phyloP scores from a whole-genome alignment of 2,113 vertebrate genomes.

The Noctilio leporinus region DNA sequence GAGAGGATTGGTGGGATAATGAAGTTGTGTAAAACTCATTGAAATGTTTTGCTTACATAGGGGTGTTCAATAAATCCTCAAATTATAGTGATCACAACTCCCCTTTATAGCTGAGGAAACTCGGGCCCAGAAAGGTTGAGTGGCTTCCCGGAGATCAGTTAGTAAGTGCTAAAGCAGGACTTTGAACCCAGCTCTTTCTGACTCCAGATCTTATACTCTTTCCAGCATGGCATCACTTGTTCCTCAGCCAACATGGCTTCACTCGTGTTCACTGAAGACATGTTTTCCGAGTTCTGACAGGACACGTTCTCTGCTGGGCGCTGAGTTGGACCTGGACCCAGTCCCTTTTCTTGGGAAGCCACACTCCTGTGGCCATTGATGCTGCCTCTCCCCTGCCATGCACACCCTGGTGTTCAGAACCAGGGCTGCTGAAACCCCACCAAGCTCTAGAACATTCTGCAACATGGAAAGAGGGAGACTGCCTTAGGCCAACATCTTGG shows the following conservation, averaged over 20 bases:
- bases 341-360: neutral
- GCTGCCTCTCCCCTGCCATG: rapidly evolving
- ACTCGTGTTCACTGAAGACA: neutral
- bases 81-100: neutral
- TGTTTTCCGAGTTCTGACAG: neutral
- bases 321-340: neutral
- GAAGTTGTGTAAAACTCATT: neutral
- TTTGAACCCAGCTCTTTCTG: neutral
- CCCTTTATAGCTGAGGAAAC: neutral
- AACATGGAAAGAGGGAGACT: neutral
- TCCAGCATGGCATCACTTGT: neutral
- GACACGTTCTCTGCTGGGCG: neutral
- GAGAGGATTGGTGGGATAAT: neutral
- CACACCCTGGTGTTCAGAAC: rapidly evolving
- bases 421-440: too few relatives aligned
- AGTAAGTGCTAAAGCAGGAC: neutral
- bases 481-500: neutral
- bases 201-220: neutral
- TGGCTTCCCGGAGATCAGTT: neutral
- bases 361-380: neutral
- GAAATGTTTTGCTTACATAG: neutral
- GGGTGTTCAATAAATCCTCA: neutral
- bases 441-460: neutral
- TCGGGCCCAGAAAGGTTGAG: too few relatives aligned
- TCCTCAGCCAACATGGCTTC: too few relatives aligned